Evolutionary conservation across 2,888 invertebrate genomes (phyloP).

Genomic region (Tryphoninae sp.): DNA sequence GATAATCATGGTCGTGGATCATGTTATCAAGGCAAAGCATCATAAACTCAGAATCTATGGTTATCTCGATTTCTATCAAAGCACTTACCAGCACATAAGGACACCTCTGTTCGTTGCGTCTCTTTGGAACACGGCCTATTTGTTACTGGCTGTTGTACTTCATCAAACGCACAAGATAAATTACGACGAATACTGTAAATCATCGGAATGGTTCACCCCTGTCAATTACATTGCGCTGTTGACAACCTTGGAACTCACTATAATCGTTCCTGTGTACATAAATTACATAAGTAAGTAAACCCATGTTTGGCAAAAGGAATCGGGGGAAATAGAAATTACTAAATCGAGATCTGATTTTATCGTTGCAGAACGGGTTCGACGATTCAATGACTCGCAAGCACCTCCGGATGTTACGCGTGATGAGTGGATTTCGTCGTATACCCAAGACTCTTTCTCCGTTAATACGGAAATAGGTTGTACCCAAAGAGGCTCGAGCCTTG

Average conservation of each 20-base stretch:
- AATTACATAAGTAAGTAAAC: conserved; percentile 84
- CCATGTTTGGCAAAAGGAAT: conserved; percentile 51
- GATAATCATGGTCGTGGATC: conserved; percentile 79
- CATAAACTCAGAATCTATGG: conserved; percentile 85
- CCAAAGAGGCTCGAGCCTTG: conserved; percentile 73
- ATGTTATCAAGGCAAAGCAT: conserved; percentile 84
- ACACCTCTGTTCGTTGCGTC: conserved; percentile 86
- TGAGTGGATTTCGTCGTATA: conserved; percentile 83
- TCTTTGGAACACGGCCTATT: conserved; percentile 81
- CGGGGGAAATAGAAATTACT: not conserved
- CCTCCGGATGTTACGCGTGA: conserved; percentile 86
- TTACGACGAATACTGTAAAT: conserved; percentile 82
- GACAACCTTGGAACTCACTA: conserved; percentile 81
- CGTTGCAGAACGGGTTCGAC: conserved; percentile 83
- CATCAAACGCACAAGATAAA: conserved; percentile 78
- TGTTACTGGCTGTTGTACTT: conserved; percentile 76
- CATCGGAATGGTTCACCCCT: conserved; percentile 78
- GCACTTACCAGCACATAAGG: conserved; percentile 84
- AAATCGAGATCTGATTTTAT: conserved; percentile 6
- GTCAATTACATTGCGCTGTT: conserved; percentile 82
- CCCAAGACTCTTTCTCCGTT: conserved; percentile 82
- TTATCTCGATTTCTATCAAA: conserved; percentile 87
- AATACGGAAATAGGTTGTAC: conserved; percentile 82
- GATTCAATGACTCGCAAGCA: conserved; percentile 84
- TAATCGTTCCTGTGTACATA: conserved; percentile 82